A percentile compares a stretch with the other conserved stretches of the same genome.
Conservation (phyloP, 2,888 invertebrate genomes). For the Caenorhabditis sp. region DNA sequence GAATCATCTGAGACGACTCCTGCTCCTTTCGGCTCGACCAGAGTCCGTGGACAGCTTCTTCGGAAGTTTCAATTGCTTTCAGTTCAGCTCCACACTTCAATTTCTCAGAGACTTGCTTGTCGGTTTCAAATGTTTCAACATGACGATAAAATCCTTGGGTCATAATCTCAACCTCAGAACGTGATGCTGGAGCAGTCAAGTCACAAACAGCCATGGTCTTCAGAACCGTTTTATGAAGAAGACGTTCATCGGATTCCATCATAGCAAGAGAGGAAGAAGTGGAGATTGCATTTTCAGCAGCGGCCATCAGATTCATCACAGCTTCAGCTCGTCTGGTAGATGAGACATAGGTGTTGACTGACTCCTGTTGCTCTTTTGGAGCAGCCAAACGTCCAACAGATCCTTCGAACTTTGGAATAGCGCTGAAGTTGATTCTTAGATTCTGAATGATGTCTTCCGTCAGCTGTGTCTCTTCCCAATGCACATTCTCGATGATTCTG, state of each 20-base stretch:
- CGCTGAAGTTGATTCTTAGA: slow-evolving; percentile 37
- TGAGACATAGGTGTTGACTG: not conserved
- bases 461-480: slow-evolving; percentile 50
- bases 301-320: slow-evolving; percentile 46
- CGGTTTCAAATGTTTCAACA: slow-evolving; percentile 9
- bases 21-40: slow-evolving; percentile 51
- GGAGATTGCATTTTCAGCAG: slow-evolving; percentile 49
- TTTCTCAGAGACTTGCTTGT: slow-evolving; percentile 9
- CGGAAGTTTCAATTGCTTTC: slow-evolving; percentile 16
- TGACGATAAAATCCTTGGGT: slow-evolving; percentile 46
- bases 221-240: slow-evolving; percentile 54
- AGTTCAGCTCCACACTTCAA: slow-evolving; percentile 1
- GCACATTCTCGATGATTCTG: slow-evolving; percentile 43
- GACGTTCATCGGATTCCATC: slow-evolving; percentile 35
- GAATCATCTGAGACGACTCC: slow-evolving; percentile 49
- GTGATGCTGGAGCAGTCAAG: slow-evolving; percentile 39
- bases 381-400: slow-evolving; percentile 23
- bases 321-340: slow-evolving; percentile 42
- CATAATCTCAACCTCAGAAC: slow-evolving; percentile 29
- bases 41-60: slow-evolving; percentile 50
- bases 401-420: slow-evolving; percentile 40
- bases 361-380: slow-evolving; percentile 28
- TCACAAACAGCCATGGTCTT: slow-evolving; percentile 57
- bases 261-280: slow-evolving; percentile 28
- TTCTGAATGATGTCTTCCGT: slow-evolving; percentile 47